These are phyloP conservation scores for Heptranchias perlo DNA, from an alignment of 2,113 vertebrate species.

Conservation along the genomic window DNA sequence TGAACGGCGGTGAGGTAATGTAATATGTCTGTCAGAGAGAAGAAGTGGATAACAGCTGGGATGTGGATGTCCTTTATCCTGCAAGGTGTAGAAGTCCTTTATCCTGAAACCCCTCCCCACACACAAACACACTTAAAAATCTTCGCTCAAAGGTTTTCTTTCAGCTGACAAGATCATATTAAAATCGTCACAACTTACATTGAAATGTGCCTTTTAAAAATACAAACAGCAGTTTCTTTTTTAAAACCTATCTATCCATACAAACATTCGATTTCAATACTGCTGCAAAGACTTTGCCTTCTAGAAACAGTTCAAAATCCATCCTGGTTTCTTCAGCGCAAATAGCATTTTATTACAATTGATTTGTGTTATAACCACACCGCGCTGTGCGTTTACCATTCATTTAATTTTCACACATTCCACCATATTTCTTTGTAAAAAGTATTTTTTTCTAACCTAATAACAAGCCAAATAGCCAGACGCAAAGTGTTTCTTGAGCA, in stretches of 20 bases:
- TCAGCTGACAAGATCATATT: not conserved
- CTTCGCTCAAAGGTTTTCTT: not conserved
- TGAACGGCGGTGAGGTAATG: conserved; percentile 28
- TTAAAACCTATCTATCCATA: not conserved
- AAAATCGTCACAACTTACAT: not conserved
- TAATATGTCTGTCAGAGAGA: not conserved
- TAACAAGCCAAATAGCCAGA: not conserved
- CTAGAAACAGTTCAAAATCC: not conserved
- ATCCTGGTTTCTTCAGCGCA: not conserved
- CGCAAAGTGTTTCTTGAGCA: not conserved
- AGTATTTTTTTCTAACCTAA: not conserved
- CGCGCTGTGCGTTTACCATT: too few relatives aligned
- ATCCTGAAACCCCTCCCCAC: not conserved
- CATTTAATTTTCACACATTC: not conserved
- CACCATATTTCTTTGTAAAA: not conserved
- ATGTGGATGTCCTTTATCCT: not conserved
- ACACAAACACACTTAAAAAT: not conserved
- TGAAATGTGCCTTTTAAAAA: not conserved
- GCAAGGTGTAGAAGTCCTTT: not conserved
- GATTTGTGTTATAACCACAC: not conserved
- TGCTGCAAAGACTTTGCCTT: not conserved
- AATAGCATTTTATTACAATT: not conserved
- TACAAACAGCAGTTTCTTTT: not conserved
- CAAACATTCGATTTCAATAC: not conserved
- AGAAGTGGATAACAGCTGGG: conserved; percentile 25